These are phyloP conservation scores for Galaxias olidus DNA, from an alignment of 2,797 vertebrate genomes.

Conservation along the genomic window DNA sequence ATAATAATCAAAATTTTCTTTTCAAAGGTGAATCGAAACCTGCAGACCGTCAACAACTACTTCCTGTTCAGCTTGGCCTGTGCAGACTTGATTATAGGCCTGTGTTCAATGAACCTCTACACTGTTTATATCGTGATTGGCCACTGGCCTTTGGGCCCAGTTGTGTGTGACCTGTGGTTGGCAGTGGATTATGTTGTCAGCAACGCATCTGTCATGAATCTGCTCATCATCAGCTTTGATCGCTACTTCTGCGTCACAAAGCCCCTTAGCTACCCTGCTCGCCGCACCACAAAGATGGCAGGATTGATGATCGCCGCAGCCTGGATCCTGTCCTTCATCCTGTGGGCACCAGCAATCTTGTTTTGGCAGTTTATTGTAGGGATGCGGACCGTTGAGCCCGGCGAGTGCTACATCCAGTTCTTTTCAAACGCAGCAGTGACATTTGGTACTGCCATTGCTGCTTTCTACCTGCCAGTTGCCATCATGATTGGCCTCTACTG, in stretches of 20 bases:
- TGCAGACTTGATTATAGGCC: conserved; percentile 92
- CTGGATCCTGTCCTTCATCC: conserved; percentile 92
- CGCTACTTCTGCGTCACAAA: conserved; percentile 99
- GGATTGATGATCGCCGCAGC: conserved; percentile 94
- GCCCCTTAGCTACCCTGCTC: conserved; percentile 91
- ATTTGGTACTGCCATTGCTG: conserved; percentile 93
- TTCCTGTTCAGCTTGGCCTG: conserved; percentile 98
- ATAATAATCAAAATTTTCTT: conserved; percentile 1
- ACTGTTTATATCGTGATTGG: conserved; percentile 93
- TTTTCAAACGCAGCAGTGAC: conserved; percentile 93
- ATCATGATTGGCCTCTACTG: conserved; percentile 97
- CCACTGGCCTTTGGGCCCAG: conserved; percentile 91
- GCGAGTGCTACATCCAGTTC: conserved; percentile 92
- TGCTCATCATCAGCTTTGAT: conserved; percentile 98
- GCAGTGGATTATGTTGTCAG: conserved; percentile 97
- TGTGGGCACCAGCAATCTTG: conserved; percentile 96
- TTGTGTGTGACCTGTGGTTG: conserved; percentile 96
- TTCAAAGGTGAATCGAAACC: conserved; percentile 91
- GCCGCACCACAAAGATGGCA: conserved; percentile 93
- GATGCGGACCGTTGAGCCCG: conserved; percentile 80
- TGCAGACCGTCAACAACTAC: conserved; percentile 98
- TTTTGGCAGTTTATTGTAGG: conserved; percentile 98
- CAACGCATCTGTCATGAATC: conserved; percentile 97
- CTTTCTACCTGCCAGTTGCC: conserved; percentile 95
- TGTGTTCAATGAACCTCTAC: conserved; percentile 98